A percentile compares a stretch with the other conserved stretches of the same genome.
phyloP scores from a whole-genome alignment of 2,797 vertebrate genomes.

The Moxostoma hubbsi region DNA sequence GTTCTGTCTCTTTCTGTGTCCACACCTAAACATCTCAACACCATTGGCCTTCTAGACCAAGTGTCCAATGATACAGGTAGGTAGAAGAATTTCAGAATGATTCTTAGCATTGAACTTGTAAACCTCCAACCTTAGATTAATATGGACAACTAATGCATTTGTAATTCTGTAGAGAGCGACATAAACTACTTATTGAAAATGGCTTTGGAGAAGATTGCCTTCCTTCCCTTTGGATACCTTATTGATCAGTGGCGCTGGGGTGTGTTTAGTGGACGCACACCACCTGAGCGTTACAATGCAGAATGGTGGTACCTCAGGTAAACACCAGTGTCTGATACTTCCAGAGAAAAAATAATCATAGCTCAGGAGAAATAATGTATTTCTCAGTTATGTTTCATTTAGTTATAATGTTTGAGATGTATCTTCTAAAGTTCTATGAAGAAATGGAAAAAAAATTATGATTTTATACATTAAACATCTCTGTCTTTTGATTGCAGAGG shows the following conservation, averaged over 20 bases:
- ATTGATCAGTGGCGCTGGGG: constrained; percentile 98
- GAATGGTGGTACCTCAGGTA: constrained; percentile 98
- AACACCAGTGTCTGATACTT: neutral
- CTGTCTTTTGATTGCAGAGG: no score
- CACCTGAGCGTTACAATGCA: constrained; percentile 84
- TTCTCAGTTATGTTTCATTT: no score
- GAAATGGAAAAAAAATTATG: no score
- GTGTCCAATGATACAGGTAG: constrained; percentile 79
- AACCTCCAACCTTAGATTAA: neutral
- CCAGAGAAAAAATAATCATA: no score
- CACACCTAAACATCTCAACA: constrained; percentile 88
- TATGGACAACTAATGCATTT: neutral
- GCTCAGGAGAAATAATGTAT: no score
- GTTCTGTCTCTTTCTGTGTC: constrained; percentile 93
- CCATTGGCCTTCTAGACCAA: constrained; percentile 81
- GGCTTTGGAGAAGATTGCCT: constrained; percentile 97
- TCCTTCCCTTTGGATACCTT: constrained; percentile 96
- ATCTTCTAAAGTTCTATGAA: no score
- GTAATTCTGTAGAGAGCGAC: constrained; percentile 80
- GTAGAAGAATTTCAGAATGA: neutral
- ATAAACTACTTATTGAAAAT: constrained; percentile 95
- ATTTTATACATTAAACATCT: no score
- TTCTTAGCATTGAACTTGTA: neutral
- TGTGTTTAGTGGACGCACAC: constrained; percentile 85
- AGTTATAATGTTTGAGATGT: no score